These are phyloP conservation scores for Protodeltote pygarga DNA, from an alignment of 2,888 invertebrate genomes.

Conservation along the genomic window DNA sequence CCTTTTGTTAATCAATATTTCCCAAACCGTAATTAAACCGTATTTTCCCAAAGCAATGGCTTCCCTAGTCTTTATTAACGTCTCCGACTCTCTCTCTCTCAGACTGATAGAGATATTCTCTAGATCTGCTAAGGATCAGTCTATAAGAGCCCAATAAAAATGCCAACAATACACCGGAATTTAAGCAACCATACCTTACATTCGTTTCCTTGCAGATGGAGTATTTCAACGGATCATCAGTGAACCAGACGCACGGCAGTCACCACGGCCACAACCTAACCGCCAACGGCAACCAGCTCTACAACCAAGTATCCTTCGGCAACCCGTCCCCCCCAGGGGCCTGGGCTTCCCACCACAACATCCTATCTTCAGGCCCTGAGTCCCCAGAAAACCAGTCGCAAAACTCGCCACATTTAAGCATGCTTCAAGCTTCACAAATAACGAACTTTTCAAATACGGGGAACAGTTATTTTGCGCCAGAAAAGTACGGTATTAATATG, in stretches of 20 bases:
- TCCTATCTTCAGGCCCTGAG: conserved; percentile 77
- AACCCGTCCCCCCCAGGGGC: conserved; percentile 81
- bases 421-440: conserved; percentile 83
- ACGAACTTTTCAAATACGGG: conserved; percentile 84
- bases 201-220: conserved; percentile 83
- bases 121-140: too few relatives aligned
- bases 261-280: conserved; percentile 80
- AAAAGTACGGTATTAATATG: conserved; percentile 86
- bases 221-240: conserved; percentile 82
- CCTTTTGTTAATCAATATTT: too few relatives aligned
- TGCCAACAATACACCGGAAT: too few relatives aligned
- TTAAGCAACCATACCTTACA: too few relatives aligned
- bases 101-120: too few relatives aligned
- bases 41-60: too few relatives aligned
- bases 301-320: conserved; percentile 84
- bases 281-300: conserved; percentile 80
- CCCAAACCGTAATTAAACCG: too few relatives aligned
- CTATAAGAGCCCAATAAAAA: too few relatives aligned
- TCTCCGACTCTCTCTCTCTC: too few relatives aligned
- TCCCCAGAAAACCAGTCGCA: conserved; percentile 82
- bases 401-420: conserved; percentile 79
- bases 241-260: conserved; percentile 78
- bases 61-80: too few relatives aligned
- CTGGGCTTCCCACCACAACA: conserved; percentile 82
- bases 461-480: conserved; percentile 83